phyloP scores from a whole-genome alignment of 2,888 invertebrate species.

The Andrena flavipes region DNA sequence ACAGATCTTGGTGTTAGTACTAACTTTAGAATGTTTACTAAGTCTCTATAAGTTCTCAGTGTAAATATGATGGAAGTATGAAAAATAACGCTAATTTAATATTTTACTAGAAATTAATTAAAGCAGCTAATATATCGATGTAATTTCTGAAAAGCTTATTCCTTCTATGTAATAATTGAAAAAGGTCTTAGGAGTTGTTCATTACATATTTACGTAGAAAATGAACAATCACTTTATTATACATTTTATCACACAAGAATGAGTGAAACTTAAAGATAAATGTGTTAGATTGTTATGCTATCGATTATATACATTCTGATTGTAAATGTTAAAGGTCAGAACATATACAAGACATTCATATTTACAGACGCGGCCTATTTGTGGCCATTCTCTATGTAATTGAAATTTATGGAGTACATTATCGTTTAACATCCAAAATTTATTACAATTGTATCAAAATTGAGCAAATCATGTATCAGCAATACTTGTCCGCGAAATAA shows the following conservation, averaged over 20 bases:
- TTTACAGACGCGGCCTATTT: constrained; percentile 39
- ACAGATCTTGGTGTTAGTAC: neutral
- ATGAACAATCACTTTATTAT: constrained; percentile 54
- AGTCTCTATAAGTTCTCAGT: neutral
- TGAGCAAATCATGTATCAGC: constrained; percentile 68
- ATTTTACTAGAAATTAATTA: neutral
- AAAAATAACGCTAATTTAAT: neutral
- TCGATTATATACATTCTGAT: constrained; percentile 43
- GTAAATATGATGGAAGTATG: no score
- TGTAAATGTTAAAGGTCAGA: constrained; percentile 38
- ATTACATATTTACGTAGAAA: constrained; percentile 44
- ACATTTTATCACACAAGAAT: constrained; percentile 50
- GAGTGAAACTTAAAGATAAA: constrained; percentile 44
- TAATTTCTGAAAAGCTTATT: neutral
- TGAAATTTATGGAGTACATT: constrained; percentile 31
- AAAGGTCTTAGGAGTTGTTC: constrained; percentile 12
- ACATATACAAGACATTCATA: constrained; percentile 43
- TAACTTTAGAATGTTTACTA: neutral
- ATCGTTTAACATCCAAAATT: constrained; percentile 37
- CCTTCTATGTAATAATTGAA: neutral
- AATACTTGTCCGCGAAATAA: constrained; percentile 27
- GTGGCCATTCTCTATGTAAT: constrained; percentile 12
- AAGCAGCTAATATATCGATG: neutral
- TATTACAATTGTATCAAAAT: constrained; percentile 62
- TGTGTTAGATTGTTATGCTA: constrained; percentile 38